Evolutionary conservation across 1,140 invertebrate genomes (phyloP).

Genomic region (Melitaea cinxia): DNA sequence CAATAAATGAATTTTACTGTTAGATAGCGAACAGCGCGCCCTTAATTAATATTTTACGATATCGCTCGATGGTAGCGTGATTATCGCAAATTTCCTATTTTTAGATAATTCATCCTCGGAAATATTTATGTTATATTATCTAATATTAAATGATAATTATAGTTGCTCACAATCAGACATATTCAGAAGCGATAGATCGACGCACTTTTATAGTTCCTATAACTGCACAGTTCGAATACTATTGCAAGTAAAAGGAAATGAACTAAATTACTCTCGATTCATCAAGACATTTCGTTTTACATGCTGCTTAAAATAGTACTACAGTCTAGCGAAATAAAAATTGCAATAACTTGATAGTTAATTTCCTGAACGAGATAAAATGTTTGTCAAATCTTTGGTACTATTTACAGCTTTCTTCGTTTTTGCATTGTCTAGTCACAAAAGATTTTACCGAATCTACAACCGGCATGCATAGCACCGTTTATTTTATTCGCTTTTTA

Average conservation of each 20-base stretch:
- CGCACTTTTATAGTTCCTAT: slow-evolving; percentile 26
- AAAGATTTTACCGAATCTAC: slow-evolving; percentile 20
- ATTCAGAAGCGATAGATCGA: slow-evolving; percentile 19
- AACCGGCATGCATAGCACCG: slow-evolving; percentile 21
- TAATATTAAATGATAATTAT: background rate
- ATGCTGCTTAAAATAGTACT: slow-evolving; percentile 33
- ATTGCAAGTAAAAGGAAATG: slow-evolving; percentile 34
- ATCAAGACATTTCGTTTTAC: slow-evolving; percentile 27
- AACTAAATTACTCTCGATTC: background rate
- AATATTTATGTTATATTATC: no score
- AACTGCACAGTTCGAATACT: slow-evolving; percentile 24
- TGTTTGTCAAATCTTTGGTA: slow-evolving; percentile 27
- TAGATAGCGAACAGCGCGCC: no score
- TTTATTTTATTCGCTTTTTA: slow-evolving; percentile 15
- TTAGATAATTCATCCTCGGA: no score
- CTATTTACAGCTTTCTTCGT: slow-evolving; percentile 34
- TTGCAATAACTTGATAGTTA: background rate
- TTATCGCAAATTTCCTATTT: no score
- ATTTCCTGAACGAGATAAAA: no score
- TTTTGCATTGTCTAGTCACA: slow-evolving; percentile 7
- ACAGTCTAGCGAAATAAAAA: slow-evolving; percentile 10
- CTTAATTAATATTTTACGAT: no score
- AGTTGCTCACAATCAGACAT: slow-evolving; percentile 25
- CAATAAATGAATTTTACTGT: no score
- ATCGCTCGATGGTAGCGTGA: no score